phyloP scores from a whole-genome alignment of 2,113 vertebrate genomes.

The Proteles cristata region DNA sequence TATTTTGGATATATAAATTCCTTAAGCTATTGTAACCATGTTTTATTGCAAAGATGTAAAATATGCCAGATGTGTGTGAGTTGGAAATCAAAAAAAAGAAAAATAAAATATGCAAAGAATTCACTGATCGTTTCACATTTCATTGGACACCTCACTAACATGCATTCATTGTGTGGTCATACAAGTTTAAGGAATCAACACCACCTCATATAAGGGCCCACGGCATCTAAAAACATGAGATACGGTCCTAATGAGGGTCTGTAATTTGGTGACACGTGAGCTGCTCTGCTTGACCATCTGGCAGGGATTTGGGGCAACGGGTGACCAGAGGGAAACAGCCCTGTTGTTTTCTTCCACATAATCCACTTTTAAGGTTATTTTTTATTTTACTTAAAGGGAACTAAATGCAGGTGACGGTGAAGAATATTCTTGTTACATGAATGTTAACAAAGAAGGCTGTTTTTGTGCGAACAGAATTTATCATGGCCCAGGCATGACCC shows the following conservation, averaged over 20 bases:
- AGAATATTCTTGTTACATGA: background rate
- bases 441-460: background rate
- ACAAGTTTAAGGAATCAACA: conserved; percentile 47
- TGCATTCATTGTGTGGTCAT: background rate
- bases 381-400: background rate
- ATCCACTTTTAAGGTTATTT: background rate
- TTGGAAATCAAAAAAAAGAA: conserved; percentile 94
- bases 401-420: background rate
- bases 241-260: background rate
- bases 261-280: background rate
- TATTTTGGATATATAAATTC: conserved; percentile 99
- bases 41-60: conserved; percentile 99
- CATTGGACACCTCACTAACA: conserved; percentile 52
- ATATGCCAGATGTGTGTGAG: conserved; percentile 98
- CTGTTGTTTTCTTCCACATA: background rate
- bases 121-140: conserved; percentile 88
- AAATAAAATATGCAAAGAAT: conserved; percentile 99
- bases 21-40: conserved; percentile 99
- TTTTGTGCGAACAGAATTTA: background rate
- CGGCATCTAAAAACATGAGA: background rate
- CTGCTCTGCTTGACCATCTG: conserved; percentile 20
- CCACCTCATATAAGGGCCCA: background rate
- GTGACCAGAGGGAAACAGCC: background rate
- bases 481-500: background rate
- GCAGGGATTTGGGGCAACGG: background rate